These are phyloP conservation scores for Pyrocephalus nanus DNA, from an alignment of 2,797 vertebrate species.

Conservation along the genomic window DNA sequence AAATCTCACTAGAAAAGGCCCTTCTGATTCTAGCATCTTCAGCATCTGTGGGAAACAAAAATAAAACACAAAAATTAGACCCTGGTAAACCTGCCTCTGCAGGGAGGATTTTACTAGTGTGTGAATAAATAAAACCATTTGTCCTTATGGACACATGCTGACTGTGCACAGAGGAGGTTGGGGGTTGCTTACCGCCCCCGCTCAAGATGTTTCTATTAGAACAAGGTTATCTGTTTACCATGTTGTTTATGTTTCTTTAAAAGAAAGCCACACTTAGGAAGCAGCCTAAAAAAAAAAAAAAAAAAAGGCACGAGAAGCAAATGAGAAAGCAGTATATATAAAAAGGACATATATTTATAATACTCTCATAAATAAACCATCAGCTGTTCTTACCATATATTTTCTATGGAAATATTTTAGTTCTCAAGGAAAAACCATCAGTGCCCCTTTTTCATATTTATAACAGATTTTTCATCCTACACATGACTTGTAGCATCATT, in stretches of 20 bases:
- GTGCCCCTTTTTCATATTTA: neutral
- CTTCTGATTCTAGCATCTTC: neutral
- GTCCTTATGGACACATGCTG: constrained; percentile 5
- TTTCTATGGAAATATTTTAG: neutral
- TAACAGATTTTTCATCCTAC: neutral
- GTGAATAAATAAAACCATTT: constrained; percentile 57
- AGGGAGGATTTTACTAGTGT: constrained; percentile 35
- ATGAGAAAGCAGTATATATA: neutral
- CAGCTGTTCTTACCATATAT: neutral
- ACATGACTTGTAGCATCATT: neutral
- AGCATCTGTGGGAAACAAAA: constrained; percentile 35
- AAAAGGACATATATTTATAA: neutral
- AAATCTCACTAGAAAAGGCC: neutral
- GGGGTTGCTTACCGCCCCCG: neutral
- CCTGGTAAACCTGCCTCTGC: neutral
- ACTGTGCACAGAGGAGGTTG: neutral
- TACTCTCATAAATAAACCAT: neutral
- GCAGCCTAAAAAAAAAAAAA: neutral
- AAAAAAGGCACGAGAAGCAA: neutral
- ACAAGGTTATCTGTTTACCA: neutral
- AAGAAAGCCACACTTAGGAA: neutral
- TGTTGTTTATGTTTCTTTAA: neutral
- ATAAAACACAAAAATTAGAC: constrained; percentile 26
- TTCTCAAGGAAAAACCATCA: neutral
- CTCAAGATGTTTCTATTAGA: neutral